Base-by-base conservation (phyloP, 1,140 invertebrate genomes). In the Lamellibrachia luymesi region DNA sequence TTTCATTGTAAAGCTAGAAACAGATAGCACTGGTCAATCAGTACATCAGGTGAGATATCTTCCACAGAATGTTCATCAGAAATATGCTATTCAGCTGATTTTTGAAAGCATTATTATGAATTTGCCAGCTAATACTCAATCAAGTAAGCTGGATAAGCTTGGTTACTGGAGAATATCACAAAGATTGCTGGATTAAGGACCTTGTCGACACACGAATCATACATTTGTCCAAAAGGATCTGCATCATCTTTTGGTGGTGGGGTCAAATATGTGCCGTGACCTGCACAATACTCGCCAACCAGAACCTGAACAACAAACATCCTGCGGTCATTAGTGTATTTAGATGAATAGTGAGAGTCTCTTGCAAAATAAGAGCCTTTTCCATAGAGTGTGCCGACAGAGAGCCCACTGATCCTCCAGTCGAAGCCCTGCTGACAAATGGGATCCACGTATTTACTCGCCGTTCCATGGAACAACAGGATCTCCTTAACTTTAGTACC, bases 131-230 rank as follows among this genome's bases (percentile, higher is more conserved):
- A 91, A 92, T 95, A 95, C 51, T 94, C 93, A 51, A 96, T 95
- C n/a, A 96, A 90, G 94, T 95, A 96, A 56, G 95, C 94, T 10
- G 95, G 95, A 93, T 96, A 95, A 90, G 94, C 94, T 92, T 95
- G 95, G 50, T 94, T 94, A 91, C 94, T 93, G 4, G 95, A 94
- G 93, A 95, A 96, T 27, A 95, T 94, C 51, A 96, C 94, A 94
- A 94, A 95, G 25, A 95, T 95, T 50, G 38, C 93, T 2, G 95
- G 95, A 91, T 94, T 94, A 1, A 25, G 25, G 2, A 94, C 90
- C 90, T 95, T 93, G 92, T 96, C 94, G 49, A 96, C 95, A 93
- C 95, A 95, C 0, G 95, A 95, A 51, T 96, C 95, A 92, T 94
- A 96, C 22, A 2, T 51, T 91, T 94, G 92, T 6, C 94, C 92